Evolutionary conservation across 2,797 vertebrate genomes (phyloP).

Genomic region (Takifugu ocellatus): DNA sequence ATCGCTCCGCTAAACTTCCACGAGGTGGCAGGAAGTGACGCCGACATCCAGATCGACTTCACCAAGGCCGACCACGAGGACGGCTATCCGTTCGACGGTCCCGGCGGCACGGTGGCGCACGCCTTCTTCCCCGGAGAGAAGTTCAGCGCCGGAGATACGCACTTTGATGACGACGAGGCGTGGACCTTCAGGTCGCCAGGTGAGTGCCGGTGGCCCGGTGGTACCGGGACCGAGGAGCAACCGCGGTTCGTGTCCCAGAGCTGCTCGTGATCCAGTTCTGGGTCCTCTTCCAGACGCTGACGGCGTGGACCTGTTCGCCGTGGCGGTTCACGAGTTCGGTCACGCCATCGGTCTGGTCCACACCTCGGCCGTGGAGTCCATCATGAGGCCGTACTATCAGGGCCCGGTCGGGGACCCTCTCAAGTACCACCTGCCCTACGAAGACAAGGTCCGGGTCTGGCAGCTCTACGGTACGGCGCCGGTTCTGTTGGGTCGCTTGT

Average conservation of each 20-base stretch:
- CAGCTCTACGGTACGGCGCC: constrained; percentile 86
- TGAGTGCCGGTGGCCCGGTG: constrained; percentile 36
- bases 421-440: constrained; percentile 90
- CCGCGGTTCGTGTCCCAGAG: too few relatives aligned
- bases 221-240: too few relatives aligned
- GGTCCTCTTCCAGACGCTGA: constrained; percentile 76
- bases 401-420: constrained; percentile 95
- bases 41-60: constrained; percentile 97
- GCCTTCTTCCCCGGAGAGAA: constrained; percentile 93
- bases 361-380: constrained; percentile 86
- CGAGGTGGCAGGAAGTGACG: constrained; percentile 88
- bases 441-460: constrained; percentile 94
- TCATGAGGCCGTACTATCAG: constrained; percentile 98
- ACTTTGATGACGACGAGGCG: constrained; percentile 93
- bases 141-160: constrained; percentile 86
- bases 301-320: constrained; percentile 93
- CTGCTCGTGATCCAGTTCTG: too few relatives aligned
- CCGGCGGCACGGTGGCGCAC: constrained; percentile 91
- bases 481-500: too few relatives aligned
- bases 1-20: constrained; percentile 92
- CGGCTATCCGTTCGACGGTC: constrained; percentile 91
- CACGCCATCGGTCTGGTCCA: constrained; percentile 95
- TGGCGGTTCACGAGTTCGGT: constrained; percentile 95
- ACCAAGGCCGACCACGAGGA: constrained; percentile 88
- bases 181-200: constrained; percentile 96